These are phyloP conservation scores for Drosophila asahinai DNA, from an alignment of 1,140 invertebrate species.

Conservation along the genomic window DNA sequence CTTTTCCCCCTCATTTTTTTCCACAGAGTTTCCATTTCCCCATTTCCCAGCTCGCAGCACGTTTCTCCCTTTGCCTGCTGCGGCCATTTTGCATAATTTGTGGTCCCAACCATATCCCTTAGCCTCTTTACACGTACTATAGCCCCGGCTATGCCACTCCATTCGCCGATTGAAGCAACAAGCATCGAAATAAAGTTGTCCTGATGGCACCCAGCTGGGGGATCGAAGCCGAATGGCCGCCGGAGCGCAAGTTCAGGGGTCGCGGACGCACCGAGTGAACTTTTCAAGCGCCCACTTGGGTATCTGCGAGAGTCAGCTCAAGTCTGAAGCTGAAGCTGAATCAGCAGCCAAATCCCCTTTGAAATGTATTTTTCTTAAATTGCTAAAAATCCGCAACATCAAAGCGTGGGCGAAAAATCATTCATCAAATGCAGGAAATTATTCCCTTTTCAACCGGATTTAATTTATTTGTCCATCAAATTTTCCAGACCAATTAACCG, in stretches of 20 bases:
- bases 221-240: slow-evolving; percentile 9
- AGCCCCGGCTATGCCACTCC: slow-evolving; percentile 3
- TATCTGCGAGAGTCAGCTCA: neutral
- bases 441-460: slow-evolving; percentile 6
- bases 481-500: slow-evolving; percentile 26
- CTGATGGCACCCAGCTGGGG: slow-evolving; percentile 36
- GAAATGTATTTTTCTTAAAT: slow-evolving; percentile 18
- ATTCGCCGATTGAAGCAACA: slow-evolving; percentile 27
- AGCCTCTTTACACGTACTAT: slow-evolving; percentile 14
- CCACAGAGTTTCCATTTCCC: neutral
- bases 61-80: slow-evolving; percentile 24
- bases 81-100: slow-evolving; percentile 52
- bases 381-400: neutral
- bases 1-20: too few relatives aligned
- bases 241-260: slow-evolving; percentile 14
- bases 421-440: slow-evolving; percentile 17
- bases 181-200: slow-evolving; percentile 29
- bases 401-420: neutral
- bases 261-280: slow-evolving; percentile 2
- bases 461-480: slow-evolving; percentile 8
- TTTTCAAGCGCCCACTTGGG: slow-evolving; percentile 29
- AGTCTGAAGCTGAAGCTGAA: neutral
- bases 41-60: slow-evolving; percentile 2
- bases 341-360: neutral
- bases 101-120: slow-evolving; percentile 2